phyloP scores from a whole-genome alignment of 2,797 vertebrate genomes.

The Mus caroli region DNA sequence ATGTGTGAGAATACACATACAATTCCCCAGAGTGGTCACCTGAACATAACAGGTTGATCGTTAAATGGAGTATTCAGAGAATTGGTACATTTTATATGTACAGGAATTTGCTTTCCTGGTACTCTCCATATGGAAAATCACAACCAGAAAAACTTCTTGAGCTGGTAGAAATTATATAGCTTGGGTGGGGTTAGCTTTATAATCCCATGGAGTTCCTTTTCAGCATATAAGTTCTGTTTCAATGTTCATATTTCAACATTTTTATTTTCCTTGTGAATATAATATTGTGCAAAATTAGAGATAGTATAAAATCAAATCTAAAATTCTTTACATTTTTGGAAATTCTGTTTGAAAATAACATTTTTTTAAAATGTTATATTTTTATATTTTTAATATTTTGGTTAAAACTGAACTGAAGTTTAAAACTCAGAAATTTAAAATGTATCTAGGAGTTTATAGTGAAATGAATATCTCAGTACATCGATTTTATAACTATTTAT shows the following conservation, averaged over 20 bases:
- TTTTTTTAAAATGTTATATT: background rate
- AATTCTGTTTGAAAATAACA: conserved; percentile 37
- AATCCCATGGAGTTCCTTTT: background rate
- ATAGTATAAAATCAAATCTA: conserved; percentile 16
- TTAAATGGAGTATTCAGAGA: background rate
- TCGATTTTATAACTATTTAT: background rate
- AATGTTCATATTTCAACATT: conserved; percentile 35
- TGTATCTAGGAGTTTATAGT: background rate
- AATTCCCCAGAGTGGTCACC: background rate
- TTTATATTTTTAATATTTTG: background rate
- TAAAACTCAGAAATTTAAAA: background rate
- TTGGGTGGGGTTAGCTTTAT: background rate
- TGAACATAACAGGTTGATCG: background rate
- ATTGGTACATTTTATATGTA: background rate
- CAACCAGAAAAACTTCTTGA: background rate
- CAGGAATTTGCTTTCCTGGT: background rate
- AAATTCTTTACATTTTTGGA: conserved; percentile 27
- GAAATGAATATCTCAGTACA: background rate
- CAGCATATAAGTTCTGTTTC: conserved; percentile 31
- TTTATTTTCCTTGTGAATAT: conserved; percentile 54
- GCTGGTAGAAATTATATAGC: background rate
- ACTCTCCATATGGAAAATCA: background rate
- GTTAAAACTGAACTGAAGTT: background rate
- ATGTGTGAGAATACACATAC: background rate
- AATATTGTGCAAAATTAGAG: background rate